Base-by-base conservation (phyloP, 2,888 invertebrate genomes). In the Cheilosia vulpina region DNA sequence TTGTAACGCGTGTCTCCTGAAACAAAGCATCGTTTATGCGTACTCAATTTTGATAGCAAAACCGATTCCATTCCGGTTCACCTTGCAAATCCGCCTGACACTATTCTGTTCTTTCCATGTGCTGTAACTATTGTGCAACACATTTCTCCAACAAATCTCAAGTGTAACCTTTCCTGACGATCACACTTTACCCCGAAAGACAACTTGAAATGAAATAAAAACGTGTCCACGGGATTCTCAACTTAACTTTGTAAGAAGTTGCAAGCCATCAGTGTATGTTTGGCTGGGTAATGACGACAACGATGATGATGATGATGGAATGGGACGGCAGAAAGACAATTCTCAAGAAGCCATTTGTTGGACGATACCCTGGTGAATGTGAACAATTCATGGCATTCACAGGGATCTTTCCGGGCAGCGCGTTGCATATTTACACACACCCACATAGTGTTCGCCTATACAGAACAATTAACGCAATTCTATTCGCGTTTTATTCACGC, bases 401-500 rank as follows among this genome's bases (percentile, higher is more conserved):
- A 19, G 17, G 17, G 43, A 43, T 19, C n/a, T 31, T 53, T 65
- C 55, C 58, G 15, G 50, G 60, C 19, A 19, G 17, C 55, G 27
- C 7, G 1, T 38, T 38, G 34, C 38, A 31, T n/a, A 27, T 27
- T 6, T 27, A 27, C 27, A 34, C n/a, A 45, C 53, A 60, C 57
- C 47, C 69, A 19, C 47, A 38, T 21, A 71, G 9, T 24, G 34
- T 58, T 71, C 63, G 58, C 62, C 34, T 45, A 45, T 58, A 63
- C 72, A 66, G 72, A 72, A 71, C 85, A 85, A 85, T 85, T 85
- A 85, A 81, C 85, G 68, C 85, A 81, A 77, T 85, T 85, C 72
- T 72, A 62, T 81, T 85, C 81, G 77, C 81, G 72, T 85, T 71
- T 76, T 85, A 85, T 85, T 85, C 81, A 85, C 85, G 85, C 85